These are phyloP conservation scores for Megathymus violae DNA, from an alignment of 1,140 invertebrate genomes.

Conservation along the genomic window DNA sequence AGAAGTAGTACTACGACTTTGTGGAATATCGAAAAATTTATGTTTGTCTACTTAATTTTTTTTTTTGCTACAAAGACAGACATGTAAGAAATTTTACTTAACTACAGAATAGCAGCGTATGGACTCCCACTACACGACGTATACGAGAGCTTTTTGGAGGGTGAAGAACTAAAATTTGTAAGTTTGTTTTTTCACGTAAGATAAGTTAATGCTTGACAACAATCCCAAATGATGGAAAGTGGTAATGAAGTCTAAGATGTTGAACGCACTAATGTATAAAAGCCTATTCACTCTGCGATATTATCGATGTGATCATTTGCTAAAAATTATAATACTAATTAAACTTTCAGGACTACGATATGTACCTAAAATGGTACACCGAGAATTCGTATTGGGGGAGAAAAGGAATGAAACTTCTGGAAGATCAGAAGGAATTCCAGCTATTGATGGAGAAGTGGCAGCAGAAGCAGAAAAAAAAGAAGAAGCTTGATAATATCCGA, in stretches of 20 bases:
- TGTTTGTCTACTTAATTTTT: no score
- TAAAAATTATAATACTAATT: background rate
- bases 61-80: no score
- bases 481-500: slow-evolving; percentile 4
- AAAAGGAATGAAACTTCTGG: slow-evolving; percentile 51
- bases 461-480: slow-evolving; percentile 48
- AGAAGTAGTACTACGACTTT: no score
- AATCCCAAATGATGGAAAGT: no score
- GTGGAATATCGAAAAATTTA: no score
- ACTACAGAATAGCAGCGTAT: slow-evolving; percentile 52
- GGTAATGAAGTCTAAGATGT: no score
- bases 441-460: slow-evolving; percentile 39
- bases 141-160: slow-evolving; percentile 47
- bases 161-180: slow-evolving; percentile 45
- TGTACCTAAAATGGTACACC: slow-evolving; percentile 61
- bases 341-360: slow-evolving; percentile 59
- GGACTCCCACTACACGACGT: slow-evolving; percentile 50
- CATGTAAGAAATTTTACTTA: no score
- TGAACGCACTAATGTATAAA: no score
- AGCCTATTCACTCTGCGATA: no score
- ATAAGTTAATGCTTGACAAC: no score
- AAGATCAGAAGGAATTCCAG: slow-evolving; percentile 54
- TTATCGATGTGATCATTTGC: no score
- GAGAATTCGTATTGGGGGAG: slow-evolving; percentile 58
- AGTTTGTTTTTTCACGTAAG: no score